Evolutionary conservation across 2,113 vertebrate species (phyloP), one percentile per base, ranked within the genome.

Genomic region (Cheilinus undulatus): DNA sequence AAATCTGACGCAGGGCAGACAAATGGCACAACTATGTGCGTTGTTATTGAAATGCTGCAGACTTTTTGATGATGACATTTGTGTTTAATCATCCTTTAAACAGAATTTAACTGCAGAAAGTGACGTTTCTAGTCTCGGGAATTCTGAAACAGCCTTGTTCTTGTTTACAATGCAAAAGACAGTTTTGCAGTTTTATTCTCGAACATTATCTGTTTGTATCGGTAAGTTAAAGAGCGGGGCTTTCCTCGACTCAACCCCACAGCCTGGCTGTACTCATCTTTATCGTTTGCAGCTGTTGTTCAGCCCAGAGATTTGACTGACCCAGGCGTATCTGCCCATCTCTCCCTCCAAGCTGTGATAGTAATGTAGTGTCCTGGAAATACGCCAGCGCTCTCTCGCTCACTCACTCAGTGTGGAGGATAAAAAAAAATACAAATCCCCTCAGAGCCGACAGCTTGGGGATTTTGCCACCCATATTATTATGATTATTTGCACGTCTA

Each of bases 311-410:
- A 86, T 87, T 89, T 88, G 88, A 52, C 84, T 76, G 71, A 30
- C 64, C 87, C 52, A 15, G 50, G 65, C 83, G 49, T 69, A 82
- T 77, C 79, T 70, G 53, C 78, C 74, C 68, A 50, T 64, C 76
- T 70, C 69, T 68, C 70, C 56, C 52, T 62, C 46, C 61, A 68
- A 66, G 77, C 85, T 67, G 73, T 68, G 61, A 70, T 73, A 78
- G 80, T 80, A 84, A 85, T 83, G 76, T 83, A 69, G 70, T 83
- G 71, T 52, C 50, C 80, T 89, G 91, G 82, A 88, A 72, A 57
- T 30, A 27, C n/a, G 84, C 82, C 83, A 89, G 59, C 65, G 32
- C 50, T 71, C 64, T 59, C 63, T 85, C 83, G 56, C 42, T 45
- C 42, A 9, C 32, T 34, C n/a, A n/a, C n/a, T n/a, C n/a, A n/a